Evolutionary conservation across 2,888 invertebrate species (phyloP), one percentile per base, ranked within the genome.

Genomic region (Pemphredon lugubris): DNA sequence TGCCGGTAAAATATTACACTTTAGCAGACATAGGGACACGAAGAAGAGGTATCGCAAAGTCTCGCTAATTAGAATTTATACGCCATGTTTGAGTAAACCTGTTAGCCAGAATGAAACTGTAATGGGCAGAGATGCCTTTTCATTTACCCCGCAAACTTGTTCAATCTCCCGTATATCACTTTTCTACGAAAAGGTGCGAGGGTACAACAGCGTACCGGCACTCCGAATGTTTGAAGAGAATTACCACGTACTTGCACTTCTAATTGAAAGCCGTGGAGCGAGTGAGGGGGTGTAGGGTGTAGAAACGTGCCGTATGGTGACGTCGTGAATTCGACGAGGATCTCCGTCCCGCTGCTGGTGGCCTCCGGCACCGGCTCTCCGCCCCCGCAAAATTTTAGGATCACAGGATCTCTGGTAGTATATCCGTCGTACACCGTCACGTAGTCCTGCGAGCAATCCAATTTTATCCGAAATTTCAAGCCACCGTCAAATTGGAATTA

Each of bases 301-400:
- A 96, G 92, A 90, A 97, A 96, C 75, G 96, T 96, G 77, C 97
- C 97, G 88, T 94, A 97, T 4, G 96, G 96, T 16, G 96, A 96
- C 44, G 96, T 96, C 69, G 96, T 95, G 89, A 97, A 96, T 91
- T 96, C 96, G 23, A 97, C 96, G 75, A 97, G 92, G 81, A 97
- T 91, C 90, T 97, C 96, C 67, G 96, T 95, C 0, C 96, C 96
- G 87, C 96, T 96, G 75, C 96, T 96, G 80, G 95, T 93, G 30
- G 96, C 94, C 86, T 95, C 94, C 9, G 97, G 96, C 58, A 97
- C 95, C 2, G 95, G 93, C 84, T 96, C 95, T 34, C 96, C 96
- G 45, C 96, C 96, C 6, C 96, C 96, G 86, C 97, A 97, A 90
- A 97, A 97, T 91, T 96, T 96, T 81, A 97, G 91, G 84, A 97